These are phyloP conservation scores for Oncorhynchus gorbuscha DNA, from an alignment of 2,113 vertebrate species.

Conservation along the genomic window DNA sequence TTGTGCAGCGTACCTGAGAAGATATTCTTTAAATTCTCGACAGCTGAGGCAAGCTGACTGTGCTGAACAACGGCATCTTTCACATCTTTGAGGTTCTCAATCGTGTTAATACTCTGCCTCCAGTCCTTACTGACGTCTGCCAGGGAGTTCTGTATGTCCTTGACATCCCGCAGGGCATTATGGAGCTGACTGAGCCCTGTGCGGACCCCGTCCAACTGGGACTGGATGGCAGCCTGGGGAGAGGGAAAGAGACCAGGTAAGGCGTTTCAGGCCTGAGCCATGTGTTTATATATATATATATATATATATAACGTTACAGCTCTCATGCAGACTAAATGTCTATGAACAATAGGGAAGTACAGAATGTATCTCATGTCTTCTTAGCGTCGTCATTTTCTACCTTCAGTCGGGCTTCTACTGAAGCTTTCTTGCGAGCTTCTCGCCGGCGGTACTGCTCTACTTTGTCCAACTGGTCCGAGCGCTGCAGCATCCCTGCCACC, in stretches of 20 bases:
- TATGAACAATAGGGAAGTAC: no score
- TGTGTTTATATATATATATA: no score
- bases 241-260: neutral
- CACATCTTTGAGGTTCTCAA: slow-evolving; percentile 93
- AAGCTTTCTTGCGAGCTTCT: slow-evolving; percentile 96
- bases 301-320: no score
- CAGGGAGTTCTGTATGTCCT: slow-evolving; percentile 89
- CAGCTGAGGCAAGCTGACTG: slow-evolving; percentile 94
- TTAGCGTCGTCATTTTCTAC: slow-evolving; percentile 50
- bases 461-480: slow-evolving; percentile 96
- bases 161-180: slow-evolving; percentile 89
- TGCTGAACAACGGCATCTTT: slow-evolving; percentile 97
- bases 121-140: slow-evolving; percentile 94
- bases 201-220: slow-evolving; percentile 93
- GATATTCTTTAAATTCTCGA: slow-evolving; percentile 98
- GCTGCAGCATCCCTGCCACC: slow-evolving; percentile 95
- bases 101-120: slow-evolving; percentile 96
- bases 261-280: neutral
- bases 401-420: slow-evolving; percentile 94
- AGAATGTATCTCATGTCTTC: no score
- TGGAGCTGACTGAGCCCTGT: slow-evolving; percentile 95
- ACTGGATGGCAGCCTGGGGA: slow-evolving; percentile 93
- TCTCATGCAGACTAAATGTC: no score
- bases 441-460: slow-evolving; percentile 94
- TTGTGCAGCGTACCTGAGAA: slow-evolving; percentile 83